Conservation (phyloP, 2,113 vertebrate genomes). For the Leptobrachium ailaonicum region DNA sequence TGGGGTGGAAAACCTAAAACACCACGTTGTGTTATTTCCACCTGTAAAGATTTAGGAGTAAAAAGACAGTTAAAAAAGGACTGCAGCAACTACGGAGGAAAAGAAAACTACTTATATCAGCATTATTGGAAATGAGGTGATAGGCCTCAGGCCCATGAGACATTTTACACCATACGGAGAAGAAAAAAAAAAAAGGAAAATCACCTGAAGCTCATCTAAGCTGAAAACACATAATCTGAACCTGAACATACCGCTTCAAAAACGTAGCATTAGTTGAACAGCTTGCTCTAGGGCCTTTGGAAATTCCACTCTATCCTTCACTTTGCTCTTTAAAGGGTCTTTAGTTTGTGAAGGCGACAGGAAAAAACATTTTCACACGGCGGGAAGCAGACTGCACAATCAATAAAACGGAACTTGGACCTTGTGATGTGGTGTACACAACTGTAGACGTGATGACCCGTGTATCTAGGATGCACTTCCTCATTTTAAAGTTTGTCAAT, state of each 20-base stretch:
- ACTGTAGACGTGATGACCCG: slow-evolving; percentile 21
- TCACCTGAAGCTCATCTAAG: slow-evolving; percentile 35
- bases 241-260: slow-evolving; percentile 43
- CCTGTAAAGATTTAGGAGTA: neutral
- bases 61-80: slow-evolving; percentile 2
- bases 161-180: slow-evolving; percentile 35
- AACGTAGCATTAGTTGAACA: slow-evolving; percentile 34
- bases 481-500: too few relatives aligned
- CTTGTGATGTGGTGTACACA: neutral
- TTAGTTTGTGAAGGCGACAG: slow-evolving; percentile 20
- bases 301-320: slow-evolving; percentile 31
- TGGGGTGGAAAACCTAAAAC: too few relatives aligned
- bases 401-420: slow-evolving; percentile 21
- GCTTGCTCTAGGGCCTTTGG: slow-evolving; percentile 34
- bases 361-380: slow-evolving; percentile 11
- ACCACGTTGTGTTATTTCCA: too few relatives aligned
- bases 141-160: slow-evolving; percentile 36
- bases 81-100: neutral
- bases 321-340: slow-evolving; percentile 42
- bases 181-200: slow-evolving; percentile 23
- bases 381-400: slow-evolving; percentile 11
- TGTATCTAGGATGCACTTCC: neutral
- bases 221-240: slow-evolving; percentile 37
- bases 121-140: slow-evolving; percentile 34
- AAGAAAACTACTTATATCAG: slow-evolving; percentile 39